phyloP scores from a whole-genome alignment of 2,113 vertebrate species.

The Dipodomys stephensi region DNA sequence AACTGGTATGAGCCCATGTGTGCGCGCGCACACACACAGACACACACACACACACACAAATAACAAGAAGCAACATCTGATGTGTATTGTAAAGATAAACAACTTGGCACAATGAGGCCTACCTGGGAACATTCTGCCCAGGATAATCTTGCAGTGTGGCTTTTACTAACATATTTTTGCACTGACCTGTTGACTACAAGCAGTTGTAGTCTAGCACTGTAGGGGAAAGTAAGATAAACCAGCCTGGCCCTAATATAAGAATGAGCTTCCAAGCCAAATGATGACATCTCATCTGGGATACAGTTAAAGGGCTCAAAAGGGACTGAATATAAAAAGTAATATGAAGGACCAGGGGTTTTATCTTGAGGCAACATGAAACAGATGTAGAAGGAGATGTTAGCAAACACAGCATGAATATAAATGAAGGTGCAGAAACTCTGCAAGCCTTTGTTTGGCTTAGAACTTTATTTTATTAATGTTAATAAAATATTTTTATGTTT shows the following conservation, averaged over 20 bases:
- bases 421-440: neutral
- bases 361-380: neutral
- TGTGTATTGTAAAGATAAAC: neutral
- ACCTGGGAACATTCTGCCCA: neutral
- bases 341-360: neutral
- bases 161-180: neutral
- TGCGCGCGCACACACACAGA: too few relatives aligned
- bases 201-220: fast-evolving
- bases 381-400: neutral
- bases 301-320: neutral
- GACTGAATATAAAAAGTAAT: neutral
- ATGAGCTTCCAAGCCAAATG: neutral
- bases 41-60: neutral
- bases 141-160: too few relatives aligned
- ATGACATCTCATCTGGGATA: neutral
- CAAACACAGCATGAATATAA: fast-evolving
- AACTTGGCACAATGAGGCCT: neutral
- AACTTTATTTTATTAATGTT: neutral
- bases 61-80: neutral
- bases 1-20: too few relatives aligned
- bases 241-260: neutral
- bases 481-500: neutral
- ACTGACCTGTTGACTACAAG: neutral
- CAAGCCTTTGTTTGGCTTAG: neutral
- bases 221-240: neutral